Base-by-base conservation (phyloP, 2,888 invertebrate species). In the Acanthosoma haemorrhoidale region DNA sequence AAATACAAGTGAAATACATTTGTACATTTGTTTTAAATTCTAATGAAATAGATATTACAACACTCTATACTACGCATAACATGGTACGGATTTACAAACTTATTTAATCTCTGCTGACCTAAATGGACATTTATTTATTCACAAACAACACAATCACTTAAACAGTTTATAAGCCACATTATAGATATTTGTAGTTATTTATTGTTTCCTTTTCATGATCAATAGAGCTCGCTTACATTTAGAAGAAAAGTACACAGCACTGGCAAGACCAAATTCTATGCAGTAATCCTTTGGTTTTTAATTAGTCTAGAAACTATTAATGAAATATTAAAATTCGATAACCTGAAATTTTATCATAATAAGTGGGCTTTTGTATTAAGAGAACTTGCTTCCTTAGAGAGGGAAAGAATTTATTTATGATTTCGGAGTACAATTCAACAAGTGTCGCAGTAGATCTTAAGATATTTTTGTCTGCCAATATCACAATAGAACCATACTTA, bases 1-100 rank as follows among this genome's bases (percentile, higher is more conserved):
- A 43, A 43, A 43, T 43, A 43, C 43, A 43, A 43, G 43, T 43
- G 43, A 43, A 43, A 43, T 43, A n/a, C n/a, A 43, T 43, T 43
- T 43, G 21, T 43, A 43, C 43, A 43, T 25, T 43, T 43, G 25
- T 43, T 43, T 21, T 43, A 43, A 43, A 43, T 18, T 18, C 43
- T 43, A 43, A 43, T 43, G 43, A 43, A 43, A 43, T 43, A 43
- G 21, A 25, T 21, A 21, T 21, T 25, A 43, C 13, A 43, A 43
- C 25, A 43, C 43, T 43, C 43, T 43, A 43, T 43, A 43, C 43
- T 13, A 43, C 25, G 43, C 21, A 13, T n/a, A 43, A 43, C 25
- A 43, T 43, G 43, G 43, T 43, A 43, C 43, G 43, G 43, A 43
- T 43, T 43, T 43, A 43, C 43, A 43, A n/a, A n/a, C 25, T 43